Conservation (phyloP, 2,888 invertebrate species). For the Harpagoxenus sublaevis region DNA sequence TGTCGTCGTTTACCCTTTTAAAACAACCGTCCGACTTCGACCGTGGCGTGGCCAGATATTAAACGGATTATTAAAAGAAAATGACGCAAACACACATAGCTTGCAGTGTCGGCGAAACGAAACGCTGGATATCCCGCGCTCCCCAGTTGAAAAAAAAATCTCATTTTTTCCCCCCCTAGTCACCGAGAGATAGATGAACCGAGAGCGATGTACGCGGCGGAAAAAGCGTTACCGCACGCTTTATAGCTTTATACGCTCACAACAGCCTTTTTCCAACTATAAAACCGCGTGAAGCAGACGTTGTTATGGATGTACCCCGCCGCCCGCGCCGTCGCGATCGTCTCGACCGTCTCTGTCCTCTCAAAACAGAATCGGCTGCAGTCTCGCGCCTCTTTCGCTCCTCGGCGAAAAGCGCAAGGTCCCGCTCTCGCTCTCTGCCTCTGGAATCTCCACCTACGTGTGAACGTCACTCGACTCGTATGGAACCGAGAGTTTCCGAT, state of each 20-base stretch:
- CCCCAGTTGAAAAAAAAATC: not conserved
- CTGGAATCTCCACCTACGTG: slow-evolving; percentile 34
- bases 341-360: slow-evolving; percentile 40
- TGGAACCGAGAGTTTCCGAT: not conserved
- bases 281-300: slow-evolving; percentile 51
- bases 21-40: not conserved
- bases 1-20: slow-evolving; percentile 22
- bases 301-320: not conserved
- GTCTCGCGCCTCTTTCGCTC: slow-evolving; percentile 14
- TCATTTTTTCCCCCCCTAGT: not conserved
- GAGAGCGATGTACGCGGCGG: slow-evolving; percentile 4
- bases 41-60: not conserved
- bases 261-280: slow-evolving; percentile 59
- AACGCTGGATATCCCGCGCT: not conserved
- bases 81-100: slow-evolving; percentile 8
- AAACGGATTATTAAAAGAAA: slow-evolving; percentile 31
- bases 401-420: not conserved
- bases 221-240: slow-evolving; percentile 60
- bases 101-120: slow-evolving; percentile 28
- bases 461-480: slow-evolving; percentile 9
- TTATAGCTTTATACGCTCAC: slow-evolving; percentile 60
- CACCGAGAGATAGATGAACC: not conserved
- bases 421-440: not conserved
- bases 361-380: slow-evolving; percentile 58
- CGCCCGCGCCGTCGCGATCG: not conserved